Percentiles rank a stretch among this genome's conserved stretches.
phyloP scores from a whole-genome alignment of 2,797 vertebrate genomes.

The Somateria mollissima region DNA sequence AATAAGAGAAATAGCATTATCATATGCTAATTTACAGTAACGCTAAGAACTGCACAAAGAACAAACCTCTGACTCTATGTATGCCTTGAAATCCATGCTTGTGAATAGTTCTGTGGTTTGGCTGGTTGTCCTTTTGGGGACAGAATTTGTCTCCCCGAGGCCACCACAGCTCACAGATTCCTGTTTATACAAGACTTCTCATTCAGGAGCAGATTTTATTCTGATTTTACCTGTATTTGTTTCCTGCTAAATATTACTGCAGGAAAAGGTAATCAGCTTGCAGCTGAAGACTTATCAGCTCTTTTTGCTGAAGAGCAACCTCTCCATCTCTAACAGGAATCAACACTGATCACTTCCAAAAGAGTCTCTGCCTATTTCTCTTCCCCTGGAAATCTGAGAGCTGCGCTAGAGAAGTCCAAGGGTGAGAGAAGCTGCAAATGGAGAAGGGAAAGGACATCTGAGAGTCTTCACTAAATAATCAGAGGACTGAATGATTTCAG shows the following conservation, averaged over 20 bases:
- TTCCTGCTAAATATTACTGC: background rate
- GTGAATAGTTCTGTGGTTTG: background rate
- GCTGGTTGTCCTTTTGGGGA: background rate
- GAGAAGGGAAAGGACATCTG: slow-evolving; percentile 24
- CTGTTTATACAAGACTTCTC: background rate
- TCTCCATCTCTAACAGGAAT: background rate
- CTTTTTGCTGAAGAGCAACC: background rate
- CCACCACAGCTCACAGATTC: background rate
- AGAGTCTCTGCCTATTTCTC: background rate
- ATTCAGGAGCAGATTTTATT: background rate
- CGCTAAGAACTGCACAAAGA: background rate
- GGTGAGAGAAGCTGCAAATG: slow-evolving; percentile 10
- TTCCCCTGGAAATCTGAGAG: slow-evolving; percentile 9
- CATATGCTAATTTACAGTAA: slow-evolving; percentile 45
- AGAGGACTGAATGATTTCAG: slow-evolving; percentile 26
- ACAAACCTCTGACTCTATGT: background rate
- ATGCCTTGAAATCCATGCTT: background rate
- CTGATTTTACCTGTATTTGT: background rate
- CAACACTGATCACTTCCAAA: background rate
- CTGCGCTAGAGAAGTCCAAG: background rate
- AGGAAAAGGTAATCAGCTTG: background rate
- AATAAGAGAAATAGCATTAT: slow-evolving; percentile 40
- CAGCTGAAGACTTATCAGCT: background rate
- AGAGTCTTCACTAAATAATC: slow-evolving; percentile 32
- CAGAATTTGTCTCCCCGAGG: background rate